Evolutionary conservation across 2,113 vertebrate species (phyloP), one percentile per base, ranked within the genome.

Genomic region (Lophochroa leadbeateri): DNA sequence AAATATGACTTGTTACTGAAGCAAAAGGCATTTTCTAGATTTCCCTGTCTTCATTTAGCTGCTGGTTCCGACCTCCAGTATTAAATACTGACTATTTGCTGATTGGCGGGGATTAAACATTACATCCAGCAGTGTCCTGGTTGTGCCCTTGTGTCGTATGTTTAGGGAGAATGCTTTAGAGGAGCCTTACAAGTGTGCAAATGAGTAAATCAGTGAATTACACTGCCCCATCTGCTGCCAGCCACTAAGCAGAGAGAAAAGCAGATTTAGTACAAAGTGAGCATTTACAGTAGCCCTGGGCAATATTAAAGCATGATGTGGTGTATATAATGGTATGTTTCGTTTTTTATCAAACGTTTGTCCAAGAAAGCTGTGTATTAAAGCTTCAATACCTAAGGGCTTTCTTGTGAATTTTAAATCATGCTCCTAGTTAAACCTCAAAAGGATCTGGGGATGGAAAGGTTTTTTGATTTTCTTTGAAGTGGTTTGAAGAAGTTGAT

Each of bases 381-480:
- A 98, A 98, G 98, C 97, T 97, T 98, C 97, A 97, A 97, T 98
- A 98, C 98, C 98, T 98, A 94, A 96, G 98, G 98, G 98, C 97
- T 98, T 98, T 97, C 98, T 98, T 98, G 97, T 98, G 98, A 98
- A 98, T 98, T 98, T 98, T 98, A 98, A 98, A 98, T 98, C 96
- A 94, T 91, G 98, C 97, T 98, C 97, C 97, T 98, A 96, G 98
- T 98, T 98, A 98, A 98, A 98, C 98, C 98, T 98, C 98, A 98
- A 98, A 98, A 98, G 98, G 94, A 97, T 97, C 94, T 85, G 94
- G 94, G 97, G 98, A 97, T 98, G 97, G 98, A 98, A 97, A 98
- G 97, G 97, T 96, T 98, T 97, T 97, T 96, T 98, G 97, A 97
- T 97, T 97, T 96, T 95, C 98, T 98, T 98, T 98, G 98, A 98